phyloP scores from a whole-genome alignment of 2,113 vertebrate genomes.

The Lanius collurio region DNA sequence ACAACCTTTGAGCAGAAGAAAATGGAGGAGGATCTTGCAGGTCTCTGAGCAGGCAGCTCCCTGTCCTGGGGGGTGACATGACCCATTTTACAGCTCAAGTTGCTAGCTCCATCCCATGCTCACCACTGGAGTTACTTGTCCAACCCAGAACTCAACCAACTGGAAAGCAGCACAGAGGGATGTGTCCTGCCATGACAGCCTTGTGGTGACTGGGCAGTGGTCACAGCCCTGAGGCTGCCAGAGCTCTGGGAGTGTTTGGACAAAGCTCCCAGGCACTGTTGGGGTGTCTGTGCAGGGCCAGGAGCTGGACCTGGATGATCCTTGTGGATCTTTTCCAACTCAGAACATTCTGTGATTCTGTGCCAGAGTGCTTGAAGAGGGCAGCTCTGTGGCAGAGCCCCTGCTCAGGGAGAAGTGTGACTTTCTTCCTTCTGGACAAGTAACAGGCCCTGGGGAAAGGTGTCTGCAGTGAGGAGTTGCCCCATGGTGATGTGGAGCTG shows the following conservation, averaged over 20 bases:
- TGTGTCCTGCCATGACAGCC: neutral
- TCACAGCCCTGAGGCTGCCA: neutral
- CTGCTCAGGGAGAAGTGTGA: neutral
- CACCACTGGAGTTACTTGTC: neutral
- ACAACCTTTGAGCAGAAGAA: slow-evolving; percentile 66
- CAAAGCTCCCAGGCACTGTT: neutral
- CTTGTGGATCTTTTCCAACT: neutral
- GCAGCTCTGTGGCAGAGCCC: neutral
- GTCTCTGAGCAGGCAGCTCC: neutral
- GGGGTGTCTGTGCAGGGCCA: neutral
- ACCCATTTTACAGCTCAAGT: neutral
- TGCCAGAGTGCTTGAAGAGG: neutral
- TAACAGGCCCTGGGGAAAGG: neutral
- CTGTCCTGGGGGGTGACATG: neutral
- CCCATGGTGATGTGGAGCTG: neutral
- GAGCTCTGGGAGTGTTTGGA: neutral
- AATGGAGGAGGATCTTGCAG: slow-evolving; percentile 36
- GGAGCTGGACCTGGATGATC: neutral
- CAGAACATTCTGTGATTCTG: neutral
- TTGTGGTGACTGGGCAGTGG: neutral
- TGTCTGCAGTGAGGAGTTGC: neutral
- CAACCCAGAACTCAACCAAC: neutral
- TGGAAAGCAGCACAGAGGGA: neutral
- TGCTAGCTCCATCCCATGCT: neutral
- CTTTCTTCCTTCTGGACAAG: neutral